Percentiles rank a stretch among this genome's conserved stretches.
Conservation (phyloP, 53 echinoderm and acorn worm genomes). For the Paracentrotus lividus region DNA sequence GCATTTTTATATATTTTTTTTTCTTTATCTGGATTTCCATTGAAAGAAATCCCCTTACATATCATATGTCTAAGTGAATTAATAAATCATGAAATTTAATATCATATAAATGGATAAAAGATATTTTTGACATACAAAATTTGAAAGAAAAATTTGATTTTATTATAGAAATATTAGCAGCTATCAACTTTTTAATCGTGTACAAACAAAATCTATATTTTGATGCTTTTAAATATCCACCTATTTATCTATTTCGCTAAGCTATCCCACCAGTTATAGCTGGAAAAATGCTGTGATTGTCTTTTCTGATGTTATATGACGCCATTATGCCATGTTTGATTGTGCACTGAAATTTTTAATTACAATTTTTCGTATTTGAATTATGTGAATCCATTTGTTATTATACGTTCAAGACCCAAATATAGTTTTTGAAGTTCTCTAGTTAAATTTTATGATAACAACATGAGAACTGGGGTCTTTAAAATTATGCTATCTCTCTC, state of each 20-base stretch:
- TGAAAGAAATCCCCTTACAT: not conserved
- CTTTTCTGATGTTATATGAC: not conserved
- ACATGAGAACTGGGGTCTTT: not conserved
- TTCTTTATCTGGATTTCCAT: not conserved
- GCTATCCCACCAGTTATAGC: not conserved
- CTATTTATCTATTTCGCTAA: not conserved
- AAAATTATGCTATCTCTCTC: not conserved
- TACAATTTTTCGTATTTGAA: not conserved
- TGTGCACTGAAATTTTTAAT: constrained; percentile 24
- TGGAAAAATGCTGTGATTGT: not conserved
- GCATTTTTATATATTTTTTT: not conserved
- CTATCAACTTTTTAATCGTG: constrained; percentile 12
- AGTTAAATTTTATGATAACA: not conserved
- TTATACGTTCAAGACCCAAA: not conserved
- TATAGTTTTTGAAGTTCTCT: not conserved
- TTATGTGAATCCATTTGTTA: not conserved
- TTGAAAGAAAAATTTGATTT: not conserved
- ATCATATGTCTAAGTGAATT: not conserved
- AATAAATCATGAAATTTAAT: not conserved
- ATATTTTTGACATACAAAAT: not conserved
- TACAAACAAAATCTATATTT: not conserved
- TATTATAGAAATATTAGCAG: not conserved
- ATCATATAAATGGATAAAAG: not conserved
- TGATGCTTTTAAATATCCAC: not conserved
- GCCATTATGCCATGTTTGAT: not conserved